Evolutionary conservation across 2,888 invertebrate genomes (phyloP), one percentile per base, ranked within the genome.

Genomic region (Saturnia japonica): DNA sequence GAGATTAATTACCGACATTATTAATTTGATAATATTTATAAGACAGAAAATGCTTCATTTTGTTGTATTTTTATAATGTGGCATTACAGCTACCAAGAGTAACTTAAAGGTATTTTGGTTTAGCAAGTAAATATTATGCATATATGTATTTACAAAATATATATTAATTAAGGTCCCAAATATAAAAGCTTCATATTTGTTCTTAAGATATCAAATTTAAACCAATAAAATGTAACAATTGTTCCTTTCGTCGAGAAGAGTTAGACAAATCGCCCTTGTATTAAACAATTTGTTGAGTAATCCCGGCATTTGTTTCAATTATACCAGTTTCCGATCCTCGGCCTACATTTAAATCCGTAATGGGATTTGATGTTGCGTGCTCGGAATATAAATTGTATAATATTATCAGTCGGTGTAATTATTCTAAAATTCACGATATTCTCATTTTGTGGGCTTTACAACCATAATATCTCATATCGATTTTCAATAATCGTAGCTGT

Each of bases 271-370:
- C 88, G 88, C 90, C 85, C 80, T 91, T 93, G 91, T 91, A 93
- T 93, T 93, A 91, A 81, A 93, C 93, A 93, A 93, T 91, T 91
- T 91, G 92, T 93, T 85, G 91, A 91, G 90, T 93, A 93, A 94
- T 91, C 91, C 90, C 79, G 82, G 85, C 93, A 93, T 94, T 93
- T 91, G 89, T 94, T 93, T 93, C 93, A 93, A 93, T 94, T 93
- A 94, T 90, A 85, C 83, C 81, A 82, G 85, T 85, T 89, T 92
- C 89, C 91, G 87, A 83, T 86, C 88, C 81, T 84, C 86, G 86
- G 85, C 85, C 86, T 85, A 86, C 82, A 87, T 88, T 87, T 82
- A 85, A 86, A 85, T 82, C 79, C 81, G 78, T 80, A 84, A 83
- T 83, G 83, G 84, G 80, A 79, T 80, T 81, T 74, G 75, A 75